Conservation (phyloP, 2,888 invertebrate species). For the Megaustenia siamemsis region DNA sequence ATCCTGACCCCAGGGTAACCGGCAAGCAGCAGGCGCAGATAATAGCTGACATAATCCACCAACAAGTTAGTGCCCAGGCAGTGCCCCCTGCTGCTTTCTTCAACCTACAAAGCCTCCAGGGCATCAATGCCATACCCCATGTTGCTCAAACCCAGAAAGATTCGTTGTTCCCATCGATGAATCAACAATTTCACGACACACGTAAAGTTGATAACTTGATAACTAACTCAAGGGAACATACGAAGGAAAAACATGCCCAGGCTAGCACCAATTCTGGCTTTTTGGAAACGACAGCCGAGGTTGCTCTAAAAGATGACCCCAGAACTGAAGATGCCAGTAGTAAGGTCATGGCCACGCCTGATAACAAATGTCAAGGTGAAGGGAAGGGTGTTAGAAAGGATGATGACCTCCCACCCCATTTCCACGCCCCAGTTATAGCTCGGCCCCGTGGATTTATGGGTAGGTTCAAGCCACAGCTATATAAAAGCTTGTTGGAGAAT, state of each 20-base stretch:
- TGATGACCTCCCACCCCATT: slow-evolving; percentile 54
- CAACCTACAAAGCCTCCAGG: slow-evolving; percentile 31
- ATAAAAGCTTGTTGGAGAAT: slow-evolving; percentile 93
- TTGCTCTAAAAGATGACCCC: slow-evolving; percentile 21
- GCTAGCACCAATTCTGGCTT: not conserved
- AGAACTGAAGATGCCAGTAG: slow-evolving; percentile 11
- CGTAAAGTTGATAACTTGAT: not conserved
- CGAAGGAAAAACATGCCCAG: not conserved
- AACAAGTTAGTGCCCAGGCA: slow-evolving; percentile 53
- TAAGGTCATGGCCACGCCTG: not conserved
- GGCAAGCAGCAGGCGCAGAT: slow-evolving; percentile 81
- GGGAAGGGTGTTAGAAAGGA: slow-evolving; percentile 45
- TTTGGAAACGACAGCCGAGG: slow-evolving; percentile 11
- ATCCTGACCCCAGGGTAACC: slow-evolving; percentile 78
- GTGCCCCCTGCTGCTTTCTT: slow-evolving; percentile 33
- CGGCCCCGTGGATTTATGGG: slow-evolving; percentile 66
- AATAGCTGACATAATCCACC: slow-evolving; percentile 80
- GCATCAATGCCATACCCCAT: slow-evolving; percentile 51
- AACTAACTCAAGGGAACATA: not conserved
- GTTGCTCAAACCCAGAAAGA: slow-evolving; percentile 44
- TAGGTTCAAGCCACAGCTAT: slow-evolving; percentile 85
- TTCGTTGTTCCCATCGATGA: not conserved
- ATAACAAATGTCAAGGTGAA: slow-evolving; percentile 3
- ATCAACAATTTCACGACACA: not conserved
- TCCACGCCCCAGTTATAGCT: slow-evolving; percentile 48